Percentiles rank a stretch among this genome's conserved stretches.
Conservation (phyloP, 1,140 invertebrate species). For the Ceratina calcarata region DNA sequence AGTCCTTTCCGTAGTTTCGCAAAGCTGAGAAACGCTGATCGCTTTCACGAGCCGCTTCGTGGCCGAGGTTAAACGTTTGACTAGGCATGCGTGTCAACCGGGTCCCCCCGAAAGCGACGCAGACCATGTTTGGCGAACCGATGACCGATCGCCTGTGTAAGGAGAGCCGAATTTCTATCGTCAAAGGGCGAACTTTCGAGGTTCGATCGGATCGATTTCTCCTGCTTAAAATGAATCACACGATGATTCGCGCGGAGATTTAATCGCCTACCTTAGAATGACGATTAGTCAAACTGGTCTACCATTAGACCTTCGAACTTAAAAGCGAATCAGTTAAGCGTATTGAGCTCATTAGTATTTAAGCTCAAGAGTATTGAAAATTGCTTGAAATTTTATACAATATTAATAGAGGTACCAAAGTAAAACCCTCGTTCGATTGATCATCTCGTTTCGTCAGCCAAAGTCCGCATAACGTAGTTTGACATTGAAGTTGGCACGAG, state of each 20-base stretch:
- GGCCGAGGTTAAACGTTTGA: conserved; percentile 77
- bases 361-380: too few relatives aligned
- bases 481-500: too few relatives aligned
- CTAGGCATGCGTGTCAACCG: conserved; percentile 76
- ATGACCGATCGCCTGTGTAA: conserved; percentile 2
- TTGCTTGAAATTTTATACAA: too few relatives aligned
- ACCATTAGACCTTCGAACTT: too few relatives aligned
- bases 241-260: conserved; percentile 4
- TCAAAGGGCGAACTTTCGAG: conserved; percentile 3
- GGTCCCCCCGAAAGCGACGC: conserved; percentile 36
- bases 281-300: not conserved
- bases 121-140: conserved; percentile 33
- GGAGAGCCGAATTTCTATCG: not conserved
- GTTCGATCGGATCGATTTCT: conserved; percentile 20
- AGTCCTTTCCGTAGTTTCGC: conserved; percentile 65
- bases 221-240: not conserved
- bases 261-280: not conserved
- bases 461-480: too few relatives aligned
- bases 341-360: too few relatives aligned
- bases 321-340: too few relatives aligned
- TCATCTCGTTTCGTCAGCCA: too few relatives aligned
- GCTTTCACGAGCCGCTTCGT: conserved; percentile 71
- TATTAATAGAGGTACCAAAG: too few relatives aligned
- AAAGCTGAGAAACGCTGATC: conserved; percentile 67
- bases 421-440: too few relatives aligned